A percentile compares a stretch with the other conserved stretches of the same genome.
phyloP scores from a whole-genome alignment of 2,888 invertebrate species.

The Odontothrips loti region DNA sequence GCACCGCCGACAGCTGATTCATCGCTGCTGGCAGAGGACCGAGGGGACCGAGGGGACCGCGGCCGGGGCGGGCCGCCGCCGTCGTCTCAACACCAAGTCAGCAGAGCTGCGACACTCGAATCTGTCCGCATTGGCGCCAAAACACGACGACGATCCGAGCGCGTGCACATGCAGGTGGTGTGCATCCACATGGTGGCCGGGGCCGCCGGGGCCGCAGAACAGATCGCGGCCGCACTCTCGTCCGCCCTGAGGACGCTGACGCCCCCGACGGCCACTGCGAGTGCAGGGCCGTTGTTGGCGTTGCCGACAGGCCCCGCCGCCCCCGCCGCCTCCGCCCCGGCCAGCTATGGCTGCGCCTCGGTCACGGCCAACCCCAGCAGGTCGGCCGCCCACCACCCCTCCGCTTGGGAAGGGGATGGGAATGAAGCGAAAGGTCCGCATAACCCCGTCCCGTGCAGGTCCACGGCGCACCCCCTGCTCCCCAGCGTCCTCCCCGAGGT shows the following conservation, averaged over 20 bases:
- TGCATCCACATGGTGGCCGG: slow-evolving; percentile 8
- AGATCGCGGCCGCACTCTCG: neutral
- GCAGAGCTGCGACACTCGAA: neutral
- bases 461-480: neutral
- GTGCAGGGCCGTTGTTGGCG: neutral
- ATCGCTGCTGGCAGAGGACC: neutral
- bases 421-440: too few relatives aligned
- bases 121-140: too few relatives aligned
- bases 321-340: neutral
- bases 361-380: neutral
- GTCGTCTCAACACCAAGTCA: too few relatives aligned
- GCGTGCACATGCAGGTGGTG: neutral
- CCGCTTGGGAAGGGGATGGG: too few relatives aligned
- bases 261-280: neutral
- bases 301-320: neutral
- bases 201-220: neutral
- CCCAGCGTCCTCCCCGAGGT: neutral
- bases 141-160: too few relatives aligned
- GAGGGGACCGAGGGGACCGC: neutral
- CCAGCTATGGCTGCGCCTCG: neutral
- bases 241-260: neutral
- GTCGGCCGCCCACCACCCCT: too few relatives aligned
- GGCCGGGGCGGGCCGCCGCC: neutral
- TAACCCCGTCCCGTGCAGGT: too few relatives aligned
- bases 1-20: neutral